phyloP scores from a whole-genome alignment of 2,797 vertebrate genomes.

The Falco naumanni region DNA sequence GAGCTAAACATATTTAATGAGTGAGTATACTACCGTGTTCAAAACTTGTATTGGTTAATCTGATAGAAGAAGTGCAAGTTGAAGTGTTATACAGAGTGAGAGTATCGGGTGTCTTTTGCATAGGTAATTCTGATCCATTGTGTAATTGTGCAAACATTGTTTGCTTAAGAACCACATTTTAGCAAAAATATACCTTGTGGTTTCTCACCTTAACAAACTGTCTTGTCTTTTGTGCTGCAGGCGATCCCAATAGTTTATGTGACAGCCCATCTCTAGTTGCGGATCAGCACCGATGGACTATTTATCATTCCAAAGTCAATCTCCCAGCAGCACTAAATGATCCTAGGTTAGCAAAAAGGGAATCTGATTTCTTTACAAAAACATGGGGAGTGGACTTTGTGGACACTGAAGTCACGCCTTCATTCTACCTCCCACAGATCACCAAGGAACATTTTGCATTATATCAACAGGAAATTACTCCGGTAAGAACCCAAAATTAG shows the following conservation, averaged over 20 bases:
- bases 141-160: background rate
- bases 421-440: conserved; percentile 94
- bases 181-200: background rate
- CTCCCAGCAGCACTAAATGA: conserved; percentile 97
- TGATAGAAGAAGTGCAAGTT: background rate
- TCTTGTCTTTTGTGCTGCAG: conserved; percentile 78
- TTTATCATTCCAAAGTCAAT: conserved; percentile 98
- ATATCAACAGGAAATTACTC: conserved; percentile 90
- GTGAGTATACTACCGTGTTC: background rate
- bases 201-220: background rate
- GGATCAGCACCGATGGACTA: conserved; percentile 95
- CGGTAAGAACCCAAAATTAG: conserved; percentile 78
- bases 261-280: conserved; percentile 91
- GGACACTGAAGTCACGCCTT: conserved; percentile 92
- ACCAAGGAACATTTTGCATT: conserved; percentile 89
- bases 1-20: background rate
- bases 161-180: background rate
- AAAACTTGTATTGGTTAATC: background rate
- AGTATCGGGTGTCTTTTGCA: background rate
- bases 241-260: conserved; percentile 82
- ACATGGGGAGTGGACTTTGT: conserved; percentile 97
- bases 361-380: conserved; percentile 99
- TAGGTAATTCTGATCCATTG: background rate
- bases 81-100: background rate
- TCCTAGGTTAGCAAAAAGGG: conserved; percentile 94